Evolutionary conservation across 2,113 vertebrate species (phyloP), one percentile per base, ranked within the genome.

Genomic region (Carassius gibelio): DNA sequence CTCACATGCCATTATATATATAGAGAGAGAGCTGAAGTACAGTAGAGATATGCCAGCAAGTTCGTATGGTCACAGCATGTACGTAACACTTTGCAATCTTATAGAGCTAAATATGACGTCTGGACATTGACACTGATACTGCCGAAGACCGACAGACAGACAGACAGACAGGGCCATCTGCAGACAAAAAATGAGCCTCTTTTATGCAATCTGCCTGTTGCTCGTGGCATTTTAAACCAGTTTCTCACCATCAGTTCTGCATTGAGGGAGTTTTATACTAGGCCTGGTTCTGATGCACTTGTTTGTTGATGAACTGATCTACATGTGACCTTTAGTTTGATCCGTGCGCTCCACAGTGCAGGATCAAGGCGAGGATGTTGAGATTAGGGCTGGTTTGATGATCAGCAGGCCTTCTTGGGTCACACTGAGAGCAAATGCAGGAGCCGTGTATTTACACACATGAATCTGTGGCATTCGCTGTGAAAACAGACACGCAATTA

Each of bases 81-180:
- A 15, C 5, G 1, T 61, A 42, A 79, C 9, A 8, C 55, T 80
- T 61, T 80, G 61, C 59, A 66, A 61, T 8, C 77, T 50, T n/a
- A 7, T 8, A 52, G 45, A 55, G 45, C 64, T 69, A 52, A 36
- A 82, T 81, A 69, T n/a, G 45, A 55, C 0, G n/a, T 13, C 64
- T 36, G 8, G 7, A 68, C 23, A 45, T 34, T 13, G 64, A 69
- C 34, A 68, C 38, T 30, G 61, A 81, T 50, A 68, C 64, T 13
- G 26, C 38, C 3, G 66, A 59, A 81, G 79, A 64, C 77, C 45
- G 55, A 64, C 57, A 59, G 76, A 81, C 78, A 81, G 79, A 81
- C 78, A 81, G 79, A 64, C 57, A 59, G 76, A 79, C 61, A 81
- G 45, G 80, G 45, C 17, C 80, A 69, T 82, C 80, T 69, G 64